Evolutionary conservation across 2,888 invertebrate genomes (phyloP).

Genomic region (Trachelus troglodyta): DNA sequence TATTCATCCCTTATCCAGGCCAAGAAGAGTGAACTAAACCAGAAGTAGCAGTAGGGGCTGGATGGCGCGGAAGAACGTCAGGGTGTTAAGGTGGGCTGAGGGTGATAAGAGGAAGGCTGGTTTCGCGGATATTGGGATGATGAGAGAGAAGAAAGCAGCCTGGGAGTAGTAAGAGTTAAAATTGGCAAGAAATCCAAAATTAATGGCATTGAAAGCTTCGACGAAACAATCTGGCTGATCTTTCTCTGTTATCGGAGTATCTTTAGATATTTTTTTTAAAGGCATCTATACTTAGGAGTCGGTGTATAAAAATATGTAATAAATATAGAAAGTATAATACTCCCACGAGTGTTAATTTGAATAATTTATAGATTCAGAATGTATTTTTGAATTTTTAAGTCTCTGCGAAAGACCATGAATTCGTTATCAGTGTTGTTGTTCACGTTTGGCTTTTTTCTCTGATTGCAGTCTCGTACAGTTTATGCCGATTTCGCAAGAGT

Average conservation of each 20-base stretch:
- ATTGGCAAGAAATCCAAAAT: too few relatives aligned
- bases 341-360: too few relatives aligned
- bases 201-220: background rate
- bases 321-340: background rate
- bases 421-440: too few relatives aligned
- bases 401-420: too few relatives aligned
- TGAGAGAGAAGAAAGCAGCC: too few relatives aligned
- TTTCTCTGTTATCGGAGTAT: background rate
- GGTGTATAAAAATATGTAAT: background rate
- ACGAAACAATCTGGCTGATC: background rate
- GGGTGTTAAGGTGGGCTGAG: slow-evolving; percentile 9
- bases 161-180: slow-evolving; percentile 37
- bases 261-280: too few relatives aligned
- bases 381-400: too few relatives aligned
- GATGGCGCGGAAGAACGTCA: background rate
- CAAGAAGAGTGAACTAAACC: slow-evolving; percentile 8
- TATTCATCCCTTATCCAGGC: slow-evolving; percentile 60
- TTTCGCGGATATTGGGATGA: too few relatives aligned
- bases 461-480: too few relatives aligned
- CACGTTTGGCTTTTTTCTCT: too few relatives aligned
- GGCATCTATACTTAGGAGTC: background rate
- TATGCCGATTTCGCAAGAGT: too few relatives aligned
- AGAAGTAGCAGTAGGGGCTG: background rate
- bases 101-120: slow-evolving; percentile 13
- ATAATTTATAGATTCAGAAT: too few relatives aligned